These are phyloP conservation scores for Aptenodytes patagonicus DNA, from an alignment of 2,113 vertebrate species.

Conservation along the genomic window DNA sequence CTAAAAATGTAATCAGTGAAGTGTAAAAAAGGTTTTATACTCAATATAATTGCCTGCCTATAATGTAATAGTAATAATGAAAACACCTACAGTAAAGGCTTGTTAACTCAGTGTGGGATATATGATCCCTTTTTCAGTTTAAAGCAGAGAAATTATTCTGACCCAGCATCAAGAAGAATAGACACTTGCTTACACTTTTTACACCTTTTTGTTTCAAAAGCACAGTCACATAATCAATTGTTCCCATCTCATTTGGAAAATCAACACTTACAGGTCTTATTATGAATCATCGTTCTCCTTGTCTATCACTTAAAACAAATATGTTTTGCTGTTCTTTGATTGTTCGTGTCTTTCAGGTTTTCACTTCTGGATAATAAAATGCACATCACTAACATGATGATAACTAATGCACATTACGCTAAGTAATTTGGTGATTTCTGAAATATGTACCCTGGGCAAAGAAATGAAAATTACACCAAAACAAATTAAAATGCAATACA, in stretches of 20 bases:
- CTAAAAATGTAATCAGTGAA: slow-evolving; percentile 18
- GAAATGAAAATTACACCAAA: neutral
- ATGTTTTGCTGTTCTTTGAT: slow-evolving; percentile 11
- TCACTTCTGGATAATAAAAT: slow-evolving; percentile 44
- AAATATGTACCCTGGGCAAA: slow-evolving; percentile 7
- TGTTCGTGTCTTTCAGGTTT: slow-evolving; percentile 52
- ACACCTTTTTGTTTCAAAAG: neutral
- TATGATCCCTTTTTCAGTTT: neutral
- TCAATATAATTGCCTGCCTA: slow-evolving; percentile 9
- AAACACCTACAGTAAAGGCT: slow-evolving; percentile 45
- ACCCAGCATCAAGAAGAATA: neutral
- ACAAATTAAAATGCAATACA: neutral
- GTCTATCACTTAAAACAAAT: slow-evolving; percentile 34
- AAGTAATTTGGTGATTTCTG: slow-evolving; percentile 61
- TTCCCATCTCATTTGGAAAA: slow-evolving; percentile 20
- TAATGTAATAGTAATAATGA: slow-evolving; percentile 28
- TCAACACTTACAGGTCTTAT: slow-evolving; percentile 16
- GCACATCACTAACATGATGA: neutral
- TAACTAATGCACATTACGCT: neutral
- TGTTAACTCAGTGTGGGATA: slow-evolving; percentile 11
- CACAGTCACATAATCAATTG: neutral
- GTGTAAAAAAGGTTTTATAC: slow-evolving; percentile 10
- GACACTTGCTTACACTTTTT: neutral
- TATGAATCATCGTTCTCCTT: slow-evolving; percentile 48
- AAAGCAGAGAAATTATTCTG: neutral